Percentiles rank a stretch among this genome's conserved stretches.
Conservation (phyloP, 2,888 invertebrate genomes). For the Atrina japonica region DNA sequence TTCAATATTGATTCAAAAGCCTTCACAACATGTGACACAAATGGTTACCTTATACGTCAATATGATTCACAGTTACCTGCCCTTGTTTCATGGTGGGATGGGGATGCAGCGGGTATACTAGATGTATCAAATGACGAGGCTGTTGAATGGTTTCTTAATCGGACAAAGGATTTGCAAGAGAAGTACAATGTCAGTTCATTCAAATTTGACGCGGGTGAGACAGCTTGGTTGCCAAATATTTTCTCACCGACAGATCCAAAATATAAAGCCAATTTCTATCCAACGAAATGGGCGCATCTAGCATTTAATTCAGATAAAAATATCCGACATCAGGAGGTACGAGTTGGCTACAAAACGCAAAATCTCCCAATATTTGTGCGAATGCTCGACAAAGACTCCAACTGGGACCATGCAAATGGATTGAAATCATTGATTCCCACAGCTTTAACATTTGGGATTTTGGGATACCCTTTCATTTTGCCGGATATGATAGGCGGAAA, state of each 20-base stretch:
- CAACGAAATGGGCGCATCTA: slow-evolving; percentile 65
- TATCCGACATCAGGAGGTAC: slow-evolving; percentile 88
- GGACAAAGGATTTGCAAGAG: slow-evolving; percentile 85
- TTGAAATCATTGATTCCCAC: slow-evolving; percentile 90
- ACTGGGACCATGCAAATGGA: slow-evolving; percentile 90
- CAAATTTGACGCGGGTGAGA: slow-evolving; percentile 89
- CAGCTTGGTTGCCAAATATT: slow-evolving; percentile 69
- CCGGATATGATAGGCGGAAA: slow-evolving; percentile 88
- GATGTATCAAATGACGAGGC: slow-evolving; percentile 93
- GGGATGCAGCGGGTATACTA: slow-evolving; percentile 87
- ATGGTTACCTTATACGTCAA: slow-evolving; percentile 82
- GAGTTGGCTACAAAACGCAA: slow-evolving; percentile 91
- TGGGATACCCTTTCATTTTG: slow-evolving; percentile 91
- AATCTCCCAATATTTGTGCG: slow-evolving; percentile 89
- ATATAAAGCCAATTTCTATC: slow-evolving; percentile 53
- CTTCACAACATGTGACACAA: slow-evolving; percentile 89
- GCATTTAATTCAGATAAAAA: slow-evolving; percentile 63
- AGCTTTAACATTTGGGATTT: slow-evolving; percentile 82
- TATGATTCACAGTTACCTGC: slow-evolving; percentile 62
- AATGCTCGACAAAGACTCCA: slow-evolving; percentile 92
- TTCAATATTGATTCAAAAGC: slow-evolving; percentile 88
- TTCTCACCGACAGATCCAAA: slow-evolving; percentile 40
- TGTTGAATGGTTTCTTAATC: slow-evolving; percentile 87
- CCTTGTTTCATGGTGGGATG: slow-evolving; percentile 89
- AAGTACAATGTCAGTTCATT: slow-evolving; percentile 91